Evolutionary conservation across 1,140 invertebrate genomes (phyloP), one percentile per base, ranked within the genome.

Genomic region (Steinernema khuongi): DNA sequence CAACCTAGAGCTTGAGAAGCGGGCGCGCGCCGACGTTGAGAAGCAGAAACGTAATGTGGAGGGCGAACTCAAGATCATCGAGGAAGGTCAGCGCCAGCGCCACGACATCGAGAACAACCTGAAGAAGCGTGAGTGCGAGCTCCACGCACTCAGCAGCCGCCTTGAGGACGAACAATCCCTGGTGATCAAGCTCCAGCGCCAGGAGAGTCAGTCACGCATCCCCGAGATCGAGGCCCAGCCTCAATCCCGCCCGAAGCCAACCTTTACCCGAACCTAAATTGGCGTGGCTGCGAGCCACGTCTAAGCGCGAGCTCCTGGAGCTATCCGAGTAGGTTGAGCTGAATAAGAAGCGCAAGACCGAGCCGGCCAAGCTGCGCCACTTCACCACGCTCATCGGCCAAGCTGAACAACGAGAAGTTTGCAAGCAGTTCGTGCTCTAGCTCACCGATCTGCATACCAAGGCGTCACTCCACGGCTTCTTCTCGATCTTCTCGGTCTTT

Each of bases 341-440:
- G 81, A 98, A 98, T 91, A 98, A 98, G 90, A 97, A 98, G 89
- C 92, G 96, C 80, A 96, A 99, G 88, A 93, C 94, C 83, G 96
- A 99, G 88, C 90, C 99, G 76, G 91, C 93, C 89, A 99, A 99
- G 87, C 90, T 99, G 60, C 92, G 95, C 83, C 92, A 96, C 84
- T 89, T 97, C 82, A 91, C 93, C 81, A 92, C 92, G 86, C 90
- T 98, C 80, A 92, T 96, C 88, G 98, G 99, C 96, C 91, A 99
- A 99, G 90, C 94, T 98, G 90, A 97, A 97, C 87, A 96, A 99
- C 88, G 93, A 97, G 87, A 95, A 97, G 81, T 97, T 97, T n/a
- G n/a, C n/a, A n/a, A n/a, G n/a, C n/a, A n/a, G n/a, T n/a, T n/a
- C n/a, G n/a, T n/a, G n/a, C n/a, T n/a, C n/a, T n/a, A n/a, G n/a